Evolutionary conservation across 2,113 vertebrate genomes (phyloP).

Genomic region (Hydrochoerus hydrochaeris): DNA sequence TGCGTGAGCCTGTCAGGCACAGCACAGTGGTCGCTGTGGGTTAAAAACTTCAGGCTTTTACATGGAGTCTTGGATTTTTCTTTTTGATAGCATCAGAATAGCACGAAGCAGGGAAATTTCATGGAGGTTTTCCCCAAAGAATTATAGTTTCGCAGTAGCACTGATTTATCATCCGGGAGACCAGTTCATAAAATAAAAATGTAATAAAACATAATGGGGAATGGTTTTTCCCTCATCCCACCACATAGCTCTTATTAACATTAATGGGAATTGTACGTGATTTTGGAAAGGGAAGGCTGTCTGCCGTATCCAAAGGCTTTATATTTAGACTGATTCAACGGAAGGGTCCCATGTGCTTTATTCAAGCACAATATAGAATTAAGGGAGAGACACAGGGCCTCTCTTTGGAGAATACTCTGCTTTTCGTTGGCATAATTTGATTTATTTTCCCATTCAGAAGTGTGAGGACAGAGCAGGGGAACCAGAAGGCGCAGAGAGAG

Average conservation of each 20-base stretch:
- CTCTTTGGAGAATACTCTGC: constrained; percentile 57
- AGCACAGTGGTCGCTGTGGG: neutral
- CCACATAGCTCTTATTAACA: constrained; percentile 58
- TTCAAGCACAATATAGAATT: constrained; percentile 58
- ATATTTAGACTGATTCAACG: constrained; percentile 53
- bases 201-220: constrained; percentile 69
- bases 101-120: constrained; percentile 61
- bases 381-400: constrained; percentile 19
- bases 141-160: constrained; percentile 62
- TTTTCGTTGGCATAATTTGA: constrained; percentile 70
- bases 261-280: constrained; percentile 62
- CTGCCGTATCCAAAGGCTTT: constrained; percentile 55
- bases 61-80: constrained; percentile 11
- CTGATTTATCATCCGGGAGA: constrained; percentile 74
- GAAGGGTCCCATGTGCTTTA: constrained; percentile 37
- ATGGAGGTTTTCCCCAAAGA: constrained; percentile 67
- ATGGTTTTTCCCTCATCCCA: constrained; percentile 53
- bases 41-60: neutral
- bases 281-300: constrained; percentile 34
- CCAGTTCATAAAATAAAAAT: constrained; percentile 78
- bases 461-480: neutral
- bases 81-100: constrained; percentile 31
- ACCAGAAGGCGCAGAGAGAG: neutral
- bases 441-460: constrained; percentile 63
- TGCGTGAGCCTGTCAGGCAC: neutral